phyloP scores from a whole-genome alignment of 1,140 invertebrate genomes.

The Bombus waltoni region DNA sequence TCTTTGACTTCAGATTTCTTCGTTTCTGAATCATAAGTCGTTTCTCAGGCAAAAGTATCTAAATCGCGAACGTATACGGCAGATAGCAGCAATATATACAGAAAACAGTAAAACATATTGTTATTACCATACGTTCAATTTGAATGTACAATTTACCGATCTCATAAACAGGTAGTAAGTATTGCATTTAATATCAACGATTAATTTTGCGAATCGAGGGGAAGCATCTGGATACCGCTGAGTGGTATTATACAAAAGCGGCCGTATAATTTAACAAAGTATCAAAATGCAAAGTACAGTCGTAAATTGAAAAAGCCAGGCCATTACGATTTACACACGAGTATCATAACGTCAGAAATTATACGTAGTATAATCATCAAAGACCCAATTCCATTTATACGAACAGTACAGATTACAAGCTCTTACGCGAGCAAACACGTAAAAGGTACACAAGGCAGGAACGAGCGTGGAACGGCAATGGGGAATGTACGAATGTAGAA shows the following conservation, averaged over 20 bases:
- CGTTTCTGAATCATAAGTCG: no score
- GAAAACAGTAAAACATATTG: no score
- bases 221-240: no score
- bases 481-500: slow-evolving; percentile 1
- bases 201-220: no score
- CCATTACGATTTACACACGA: neutral
- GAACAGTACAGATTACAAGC: slow-evolving; percentile 1
- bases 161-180: no score
- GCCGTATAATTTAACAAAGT: neutral
- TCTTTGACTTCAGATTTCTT: no score
- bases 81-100: no score
- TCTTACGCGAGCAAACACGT: neutral
- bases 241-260: neutral
- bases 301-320: neutral
- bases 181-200: no score
- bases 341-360: neutral
- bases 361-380: neutral
- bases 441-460: neutral
- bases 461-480: neutral
- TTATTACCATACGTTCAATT: no score
- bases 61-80: no score
- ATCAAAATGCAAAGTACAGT: neutral
- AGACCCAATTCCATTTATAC: neutral
- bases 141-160: no score
- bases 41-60: no score